phyloP scores from a whole-genome alignment of 1,140 invertebrate genomes.

The Drosophila ambigua region DNA sequence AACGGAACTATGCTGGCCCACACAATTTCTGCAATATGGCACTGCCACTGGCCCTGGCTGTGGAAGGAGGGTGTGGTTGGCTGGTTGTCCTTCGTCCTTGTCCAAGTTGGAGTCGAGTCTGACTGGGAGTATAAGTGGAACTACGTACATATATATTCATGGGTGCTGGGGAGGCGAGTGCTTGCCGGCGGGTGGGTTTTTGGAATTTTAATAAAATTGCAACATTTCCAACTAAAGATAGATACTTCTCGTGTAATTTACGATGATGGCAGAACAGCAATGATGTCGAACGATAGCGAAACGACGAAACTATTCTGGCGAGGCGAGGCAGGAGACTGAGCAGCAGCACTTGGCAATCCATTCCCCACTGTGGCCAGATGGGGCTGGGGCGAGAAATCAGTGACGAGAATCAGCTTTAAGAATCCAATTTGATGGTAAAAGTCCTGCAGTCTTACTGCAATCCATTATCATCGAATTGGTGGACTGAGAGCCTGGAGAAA shows the following conservation, averaged over 20 bases:
- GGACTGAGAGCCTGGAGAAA: too few species aligned
- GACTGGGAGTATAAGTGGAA: slow-evolving; percentile 37
- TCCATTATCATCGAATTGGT: too few species aligned
- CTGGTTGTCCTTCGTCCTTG: slow-evolving; percentile 31
- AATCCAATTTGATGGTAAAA: background rate
- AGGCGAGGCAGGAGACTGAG: background rate
- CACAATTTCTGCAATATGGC: slow-evolving; percentile 76
- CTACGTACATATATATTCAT: slow-evolving; percentile 60
- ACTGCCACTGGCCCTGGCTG: slow-evolving; percentile 15
- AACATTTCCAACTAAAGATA: slow-evolving; percentile 78
- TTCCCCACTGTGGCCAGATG: background rate
- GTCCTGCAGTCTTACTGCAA: background rate
- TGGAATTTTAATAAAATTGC: slow-evolving; percentile 82
- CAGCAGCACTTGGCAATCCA: slow-evolving; percentile 8
- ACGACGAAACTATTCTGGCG: slow-evolving; percentile 28
- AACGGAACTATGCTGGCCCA: slow-evolving; percentile 50
- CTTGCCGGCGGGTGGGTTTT: slow-evolving; percentile 47
- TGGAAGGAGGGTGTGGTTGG: slow-evolving; percentile 42
- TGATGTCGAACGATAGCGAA: slow-evolving; percentile 62
- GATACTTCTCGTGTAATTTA: slow-evolving; percentile 81
- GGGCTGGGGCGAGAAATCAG: slow-evolving; percentile 1
- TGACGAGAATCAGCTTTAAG: slow-evolving; percentile 26
- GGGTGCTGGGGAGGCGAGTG: slow-evolving; percentile 16
- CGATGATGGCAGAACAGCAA: slow-evolving; percentile 71
- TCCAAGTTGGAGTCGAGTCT: slow-evolving; percentile 15